Evolutionary conservation across 2,797 vertebrate species (phyloP), one percentile per base, ranked within the genome.

Genomic region (Clamator glandarius): DNA sequence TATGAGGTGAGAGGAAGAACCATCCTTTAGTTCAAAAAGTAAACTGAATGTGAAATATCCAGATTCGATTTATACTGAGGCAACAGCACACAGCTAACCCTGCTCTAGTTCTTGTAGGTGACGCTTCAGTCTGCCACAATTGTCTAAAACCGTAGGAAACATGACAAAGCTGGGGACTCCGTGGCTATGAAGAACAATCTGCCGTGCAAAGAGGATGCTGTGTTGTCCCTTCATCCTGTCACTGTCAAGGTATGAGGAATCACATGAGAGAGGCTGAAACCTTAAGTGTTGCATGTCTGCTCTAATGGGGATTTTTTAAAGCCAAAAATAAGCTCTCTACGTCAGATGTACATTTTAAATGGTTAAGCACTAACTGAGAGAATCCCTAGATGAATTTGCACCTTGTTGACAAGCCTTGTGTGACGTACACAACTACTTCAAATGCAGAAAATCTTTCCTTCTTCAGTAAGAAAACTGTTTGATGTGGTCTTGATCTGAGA

Each of bases 21-120:
- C 51, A 83, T n/a, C 50, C 50, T 79, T 87, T 96, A 92, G 90
- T 84, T 84, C 80, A 94, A 93, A 94, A 66, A 93, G 62, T 89
- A 87, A 94, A 91, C 70, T n/a, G 82, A 91, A 78, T 63, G 46
- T 50, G 90, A 95, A 96, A 96, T 80, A 67, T 31, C 64, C 26
- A 92, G 78, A 77, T 58, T 93, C 92, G 69, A 90, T 68, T 92
- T 96, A 61, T 33, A 69, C 39, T 59, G 91, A 92, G 78, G 52
- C 74, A 94, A 66, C 42, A 89, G 69, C 46, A 90, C 76, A 85
- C 52, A 77, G 50, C 74, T 76, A 70, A 83, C 26, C 17, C 68
- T 96, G 58, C 88, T 72, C 64, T 39, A 93, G 73, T 85, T 95
- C 96, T 89, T 73, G 20, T 81, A 69, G 79, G 4, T 78, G 92